phyloP scores from a whole-genome alignment of 2,113 vertebrate genomes.

The Herpailurus yagouaroundi region DNA sequence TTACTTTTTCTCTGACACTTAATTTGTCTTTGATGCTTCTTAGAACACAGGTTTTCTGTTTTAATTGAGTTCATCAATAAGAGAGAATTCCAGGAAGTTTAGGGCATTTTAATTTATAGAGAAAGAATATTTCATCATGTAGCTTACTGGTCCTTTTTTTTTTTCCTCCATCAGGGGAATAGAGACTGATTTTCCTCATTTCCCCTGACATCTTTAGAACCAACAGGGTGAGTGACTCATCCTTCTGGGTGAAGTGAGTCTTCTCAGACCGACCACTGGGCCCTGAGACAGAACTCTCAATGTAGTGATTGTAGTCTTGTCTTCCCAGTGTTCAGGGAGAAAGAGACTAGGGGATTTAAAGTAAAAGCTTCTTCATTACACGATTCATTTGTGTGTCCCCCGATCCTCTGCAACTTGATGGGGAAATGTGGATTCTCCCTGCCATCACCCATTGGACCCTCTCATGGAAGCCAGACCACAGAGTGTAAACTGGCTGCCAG shows the following conservation, averaged over 20 bases:
- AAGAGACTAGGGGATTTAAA: not conserved
- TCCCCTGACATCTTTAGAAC: constrained; percentile 66
- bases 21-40: constrained; percentile 73
- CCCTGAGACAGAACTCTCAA: not conserved
- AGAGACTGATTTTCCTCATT: constrained; percentile 44
- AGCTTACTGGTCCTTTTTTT: not conserved
- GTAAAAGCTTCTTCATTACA: not conserved
- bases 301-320: not conserved
- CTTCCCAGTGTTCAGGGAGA: not conserved
- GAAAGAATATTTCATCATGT: constrained; percentile 42
- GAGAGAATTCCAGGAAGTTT: constrained; percentile 76
- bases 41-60: constrained; percentile 59
- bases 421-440: not conserved
- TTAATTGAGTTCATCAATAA: constrained; percentile 72
- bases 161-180: not conserved
- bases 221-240: constrained; percentile 61
- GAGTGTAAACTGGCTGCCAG: not conserved
- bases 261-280: not conserved
- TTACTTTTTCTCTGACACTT: constrained; percentile 58
- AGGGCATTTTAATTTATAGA: constrained; percentile 71
- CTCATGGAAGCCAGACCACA: not conserved
- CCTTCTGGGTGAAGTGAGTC: not conserved
- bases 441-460: not conserved
- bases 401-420: not conserved
- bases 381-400: not conserved